Evolutionary conservation across 1,140 invertebrate genomes (phyloP), one percentile per base, ranked within the genome.

Genomic region (Musca vetustissima): DNA sequence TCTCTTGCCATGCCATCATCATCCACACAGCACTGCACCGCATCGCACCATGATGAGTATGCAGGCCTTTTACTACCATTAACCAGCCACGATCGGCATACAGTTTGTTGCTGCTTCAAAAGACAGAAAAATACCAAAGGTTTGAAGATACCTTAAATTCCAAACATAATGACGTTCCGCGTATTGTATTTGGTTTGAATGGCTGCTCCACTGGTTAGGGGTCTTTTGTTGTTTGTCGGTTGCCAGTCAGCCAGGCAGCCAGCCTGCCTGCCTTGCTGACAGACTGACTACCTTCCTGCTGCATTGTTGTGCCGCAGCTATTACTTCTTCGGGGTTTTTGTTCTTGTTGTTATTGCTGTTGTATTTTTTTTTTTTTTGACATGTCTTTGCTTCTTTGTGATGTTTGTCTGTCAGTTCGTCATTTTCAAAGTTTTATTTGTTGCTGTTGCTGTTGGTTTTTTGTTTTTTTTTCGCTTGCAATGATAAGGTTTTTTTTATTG

Each of bases 91-190:
- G 9, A 32, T n/a, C 28, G 28, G 9, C 28, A n/a, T 8, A 28
- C 6, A 43, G 36, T 43, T 43, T 43, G 36, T 1, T 43, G 6
- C 13, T 43, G 28, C n/a, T n/a, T n/a, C n/a, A n/a, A n/a, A n/a
- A n/a, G 13, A 43, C 36, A 43, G 32, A 61, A 61, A n/a, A 61
- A 61, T 61, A 61, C 57, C 57, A 61, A 61, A 61, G 57, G 57
- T 61, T 61, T 61, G 57, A 61, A 61, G 57, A 61, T 61, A 61
- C 57, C 57, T 61, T 61, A 61, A 61, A 61, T 61, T 61, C 57
- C 57, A 61, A 61, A 61, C 32, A 61, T 61, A 61, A 61, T 61
- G 57, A 61, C 57, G 57, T 61, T 61, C 57, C 57, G 57, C 57
- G 57, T 61, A 61, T 61, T 61, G 57, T 36, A 61, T 43, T 43